A percentile compares a stretch with the other conserved stretches of the same genome.
Evolutionary conservation across 1,140 invertebrate species (phyloP).

Genomic region (Stratiolaelaps scimitus): DNA sequence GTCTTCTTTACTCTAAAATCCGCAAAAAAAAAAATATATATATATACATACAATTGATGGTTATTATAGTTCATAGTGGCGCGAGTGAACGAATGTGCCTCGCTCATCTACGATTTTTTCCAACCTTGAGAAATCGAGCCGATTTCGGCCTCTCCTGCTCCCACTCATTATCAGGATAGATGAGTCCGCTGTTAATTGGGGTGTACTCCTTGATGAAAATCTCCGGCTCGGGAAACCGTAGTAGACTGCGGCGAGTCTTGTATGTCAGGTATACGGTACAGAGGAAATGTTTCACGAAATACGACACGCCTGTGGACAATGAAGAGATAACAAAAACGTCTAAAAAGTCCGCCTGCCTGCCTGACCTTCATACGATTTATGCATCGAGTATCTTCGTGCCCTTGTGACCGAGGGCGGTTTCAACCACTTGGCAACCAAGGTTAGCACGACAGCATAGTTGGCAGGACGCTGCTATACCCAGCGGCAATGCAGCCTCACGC

Average conservation of each 20-base stretch:
- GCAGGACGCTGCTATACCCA: too few species aligned
- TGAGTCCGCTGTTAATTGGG: background rate
- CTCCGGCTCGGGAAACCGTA: background rate
- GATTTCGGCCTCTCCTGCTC: constrained; percentile 1
- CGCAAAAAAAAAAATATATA: background rate
- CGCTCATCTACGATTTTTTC: background rate
- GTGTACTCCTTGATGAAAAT: background rate
- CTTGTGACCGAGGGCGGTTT: too few species aligned
- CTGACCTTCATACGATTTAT: too few species aligned
- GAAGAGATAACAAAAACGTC: too few species aligned
- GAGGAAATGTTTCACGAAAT: background rate
- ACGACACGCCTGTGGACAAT: background rate
- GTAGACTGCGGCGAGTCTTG: background rate
- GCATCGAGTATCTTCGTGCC: too few species aligned
- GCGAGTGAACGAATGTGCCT: background rate
- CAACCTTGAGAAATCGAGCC: background rate
- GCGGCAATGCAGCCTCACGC: too few species aligned
- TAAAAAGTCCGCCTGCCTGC: too few species aligned
- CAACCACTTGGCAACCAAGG: too few species aligned
- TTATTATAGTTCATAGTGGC: background rate
- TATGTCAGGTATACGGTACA: background rate
- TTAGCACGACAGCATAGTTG: too few species aligned
- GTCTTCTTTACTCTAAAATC: background rate
- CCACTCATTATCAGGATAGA: constrained; percentile 13
- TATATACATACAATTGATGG: background rate